Base-by-base conservation (phyloP, 2,888 invertebrate genomes). In the Stenurella melanura region DNA sequence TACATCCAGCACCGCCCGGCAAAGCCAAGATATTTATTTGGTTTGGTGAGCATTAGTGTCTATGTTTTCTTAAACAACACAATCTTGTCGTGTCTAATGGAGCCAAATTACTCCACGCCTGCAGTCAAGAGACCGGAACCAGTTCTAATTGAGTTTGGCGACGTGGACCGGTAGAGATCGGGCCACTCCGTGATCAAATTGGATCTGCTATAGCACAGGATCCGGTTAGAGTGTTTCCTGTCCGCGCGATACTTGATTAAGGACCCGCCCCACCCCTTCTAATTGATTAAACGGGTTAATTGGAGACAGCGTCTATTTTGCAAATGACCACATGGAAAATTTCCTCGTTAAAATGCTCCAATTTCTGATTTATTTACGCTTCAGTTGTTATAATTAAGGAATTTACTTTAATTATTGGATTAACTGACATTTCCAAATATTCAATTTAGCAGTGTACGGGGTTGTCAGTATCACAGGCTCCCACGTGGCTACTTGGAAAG, bases 91-190 rank as follows among this genome's bases (percentile, higher is more conserved):
- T 84, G 81, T 84, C 84, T 87, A 87, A 87, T 87, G 85, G 86
- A 80, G 83, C 82, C 84, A 86, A 87, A 87, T 86, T 87, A 86
- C 84, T 84, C 82, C 80, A 79, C 80, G 84, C 78, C 79, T 81
- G 81, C 78, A 85, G 83, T 83, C 85, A 84, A 82, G 84, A 81
- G 84, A 85, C 83, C 86, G 86, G 85, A 85, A 86, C 85, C 81
- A 81, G 83, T 82, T 85, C 85, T 87, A 87, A 87, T 87, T 86
- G 86, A 84, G 85, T 87, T 87, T 86, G 86, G 84, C 85, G 83
- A 82, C 75, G 78, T 81, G 84, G 83, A 85, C 79, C 83, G 80
- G 81, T 83, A 82, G 80, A 82, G 83, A 84, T 75, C 66, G 71
- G 76, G 69, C 77, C 77, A 72, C 75, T 77, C 56, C 75, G 68